Conservation (phyloP, 2,888 invertebrate species). For the Altica lythri region DNA sequence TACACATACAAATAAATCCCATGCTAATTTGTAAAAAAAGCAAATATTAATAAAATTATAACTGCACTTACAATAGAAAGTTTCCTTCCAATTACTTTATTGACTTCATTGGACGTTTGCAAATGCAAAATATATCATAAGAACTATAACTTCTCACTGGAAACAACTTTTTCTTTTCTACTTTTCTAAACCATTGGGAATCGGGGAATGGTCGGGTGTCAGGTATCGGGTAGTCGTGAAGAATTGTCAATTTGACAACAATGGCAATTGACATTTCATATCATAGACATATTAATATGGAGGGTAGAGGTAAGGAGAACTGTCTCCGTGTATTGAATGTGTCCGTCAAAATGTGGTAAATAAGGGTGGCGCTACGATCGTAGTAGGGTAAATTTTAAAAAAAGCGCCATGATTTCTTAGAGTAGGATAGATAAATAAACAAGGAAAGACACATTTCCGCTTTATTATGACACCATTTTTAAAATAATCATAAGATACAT, state of each 20-base stretch:
- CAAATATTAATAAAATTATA: conserved; percentile 1
- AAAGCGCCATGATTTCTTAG: too few relatives aligned
- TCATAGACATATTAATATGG: too few relatives aligned
- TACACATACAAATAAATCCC: conserved; percentile 11
- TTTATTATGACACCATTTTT: too few relatives aligned
- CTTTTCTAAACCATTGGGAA: conserved; percentile 14
- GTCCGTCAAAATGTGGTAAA: too few relatives aligned
- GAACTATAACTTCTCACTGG: conserved; percentile 15
- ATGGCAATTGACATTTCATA: conserved; percentile 14
- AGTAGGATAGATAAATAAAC: too few relatives aligned
- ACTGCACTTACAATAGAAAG: conserved; percentile 19
- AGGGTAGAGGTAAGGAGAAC: too few relatives aligned
- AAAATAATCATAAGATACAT: too few relatives aligned
- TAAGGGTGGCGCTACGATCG: too few relatives aligned
- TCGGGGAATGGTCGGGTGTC: conserved; percentile 11
- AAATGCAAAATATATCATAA: conserved; percentile 14
- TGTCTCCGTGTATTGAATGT: too few relatives aligned
- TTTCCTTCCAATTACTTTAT: conserved; percentile 16
- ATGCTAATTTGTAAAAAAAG: conserved; percentile 20
- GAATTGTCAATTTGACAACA: conserved; percentile 11
- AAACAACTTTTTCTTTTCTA: conserved; percentile 5
- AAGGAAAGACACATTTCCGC: too few relatives aligned
- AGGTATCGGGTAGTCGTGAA: too few relatives aligned
- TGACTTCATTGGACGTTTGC: conserved; percentile 19
- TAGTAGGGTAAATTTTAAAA: too few relatives aligned